Base-by-base conservation (phyloP, 2,888 invertebrate genomes). In the Drosophila tanythrix region DNA sequence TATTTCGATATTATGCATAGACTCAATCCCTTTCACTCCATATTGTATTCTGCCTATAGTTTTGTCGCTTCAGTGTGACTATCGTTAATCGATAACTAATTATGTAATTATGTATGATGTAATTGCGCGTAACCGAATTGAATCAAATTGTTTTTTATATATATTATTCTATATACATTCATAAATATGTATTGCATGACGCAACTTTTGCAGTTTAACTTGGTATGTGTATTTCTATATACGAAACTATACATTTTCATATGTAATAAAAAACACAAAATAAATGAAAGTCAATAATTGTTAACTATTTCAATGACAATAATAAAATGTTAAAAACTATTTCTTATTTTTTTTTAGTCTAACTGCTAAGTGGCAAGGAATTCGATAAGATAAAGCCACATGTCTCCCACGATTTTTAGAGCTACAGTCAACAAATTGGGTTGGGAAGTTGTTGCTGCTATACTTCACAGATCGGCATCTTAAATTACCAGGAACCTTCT, bases 251-350 rank as follows among this genome's bases (percentile, higher is more conserved):
- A 63, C 72, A 81, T 64, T 66, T 46, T 56, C 62, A 77, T 71
- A 81, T 77, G 62, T 77, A 77, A 60, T 70, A 66, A 66, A 63
- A 27, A 58, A 79, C 58, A 40, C 29, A 64, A 65, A 77, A 72
- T 71, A 74, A 87, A 71, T 70, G 33, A 56, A 68, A 81, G 56
- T 72, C 61, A 61, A 86, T 83, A 85, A 87, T 82, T 90, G 91
- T 90, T 88, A 91, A 92, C 92, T 92, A 92, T 84, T 91, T 89
- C 85, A 91, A 92, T 92, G 91, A 92, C 91, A 91, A 91, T 91
- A 91, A 91, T 91, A 90, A 90, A 84, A 77, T 90, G 84, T 84
- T 80, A 79, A 88, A 84, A 88, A 70, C 63, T 15, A 29, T 57
- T 40, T 21, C 56, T 21, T 7, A 1, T 13, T n/a, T 43, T n/a